phyloP scores from a whole-genome alignment of 37 sponge, comb jelly and placozoan species.

The Crambe crambe region DNA sequence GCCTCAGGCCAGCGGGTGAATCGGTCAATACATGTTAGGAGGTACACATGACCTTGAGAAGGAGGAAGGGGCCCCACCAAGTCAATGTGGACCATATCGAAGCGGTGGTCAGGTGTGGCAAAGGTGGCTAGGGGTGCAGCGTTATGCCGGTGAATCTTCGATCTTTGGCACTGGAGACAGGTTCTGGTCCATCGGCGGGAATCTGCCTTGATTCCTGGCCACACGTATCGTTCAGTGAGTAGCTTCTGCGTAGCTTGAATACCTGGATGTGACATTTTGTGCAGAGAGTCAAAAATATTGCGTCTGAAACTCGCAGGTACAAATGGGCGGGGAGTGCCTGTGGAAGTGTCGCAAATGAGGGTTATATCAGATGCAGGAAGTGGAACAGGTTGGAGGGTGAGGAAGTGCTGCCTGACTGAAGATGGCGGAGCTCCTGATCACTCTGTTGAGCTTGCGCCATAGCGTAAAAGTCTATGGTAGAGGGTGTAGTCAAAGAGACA shows the following conservation, averaged over 20 bases:
- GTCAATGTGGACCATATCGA: constrained; percentile 62
- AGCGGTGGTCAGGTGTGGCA: constrained; percentile 51
- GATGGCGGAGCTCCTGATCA: background rate
- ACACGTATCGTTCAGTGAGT: constrained; percentile 41
- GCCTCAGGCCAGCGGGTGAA: constrained; percentile 75
- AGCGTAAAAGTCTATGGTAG: background rate
- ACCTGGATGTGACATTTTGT: constrained; percentile 52
- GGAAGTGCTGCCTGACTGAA: background rate
- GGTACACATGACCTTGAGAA: constrained; percentile 48
- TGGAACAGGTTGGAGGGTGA: constrained; percentile 25
- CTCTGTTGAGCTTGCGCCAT: constrained; percentile 15
- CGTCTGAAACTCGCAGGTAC: constrained; percentile 42
- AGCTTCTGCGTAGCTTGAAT: constrained; percentile 59
- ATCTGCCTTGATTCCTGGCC: constrained; percentile 69
- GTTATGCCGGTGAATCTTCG: constrained; percentile 50
- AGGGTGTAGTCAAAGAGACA: background rate
- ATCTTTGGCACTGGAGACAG: constrained; percentile 48
- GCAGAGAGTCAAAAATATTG: too few species aligned
- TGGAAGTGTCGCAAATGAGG: constrained; percentile 49
- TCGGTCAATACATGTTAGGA: constrained; percentile 56
- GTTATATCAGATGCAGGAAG: background rate
- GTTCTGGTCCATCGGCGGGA: constrained; percentile 41
- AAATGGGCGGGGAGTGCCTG: constrained; percentile 36
- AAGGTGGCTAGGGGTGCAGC: too few species aligned
- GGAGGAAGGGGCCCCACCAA: constrained; percentile 67